Conservation (phyloP, 2,888 invertebrate genomes). For the Cerastis leucographa region DNA sequence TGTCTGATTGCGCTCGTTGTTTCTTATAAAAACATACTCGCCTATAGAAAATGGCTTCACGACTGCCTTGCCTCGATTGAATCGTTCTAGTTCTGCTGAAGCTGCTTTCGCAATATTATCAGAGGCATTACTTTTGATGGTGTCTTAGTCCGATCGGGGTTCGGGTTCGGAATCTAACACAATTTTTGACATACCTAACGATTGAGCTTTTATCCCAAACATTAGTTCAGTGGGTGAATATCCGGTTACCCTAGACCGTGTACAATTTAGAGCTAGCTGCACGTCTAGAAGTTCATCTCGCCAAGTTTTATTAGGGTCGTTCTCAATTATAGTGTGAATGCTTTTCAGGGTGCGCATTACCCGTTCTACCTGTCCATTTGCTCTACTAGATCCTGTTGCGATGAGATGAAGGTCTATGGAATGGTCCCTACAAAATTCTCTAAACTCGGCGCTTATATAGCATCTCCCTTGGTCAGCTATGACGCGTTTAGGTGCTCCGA, state of each 20-base stretch:
- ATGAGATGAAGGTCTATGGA: background rate
- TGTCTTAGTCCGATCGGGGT: background rate
- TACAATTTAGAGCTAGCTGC: background rate
- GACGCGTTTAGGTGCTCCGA: background rate
- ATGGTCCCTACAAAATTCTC: too few species aligned
- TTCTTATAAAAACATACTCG: too few species aligned
- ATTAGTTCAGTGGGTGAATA: background rate
- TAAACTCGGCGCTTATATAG: too few species aligned
- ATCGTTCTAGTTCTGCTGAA: too few species aligned
- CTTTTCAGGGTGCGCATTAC: background rate
- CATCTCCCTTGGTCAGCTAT: too few species aligned
- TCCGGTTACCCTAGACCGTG: background rate
- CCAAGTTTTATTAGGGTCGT: background rate
- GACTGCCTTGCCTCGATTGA: too few species aligned
- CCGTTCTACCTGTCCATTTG: background rate
- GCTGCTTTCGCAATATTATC: too few species aligned
- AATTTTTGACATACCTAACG: background rate
- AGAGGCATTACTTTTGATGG: too few species aligned
- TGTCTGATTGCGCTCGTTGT: too few species aligned
- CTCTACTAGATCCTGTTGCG: background rate
- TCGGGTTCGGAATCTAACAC: background rate
- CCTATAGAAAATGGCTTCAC: too few species aligned
- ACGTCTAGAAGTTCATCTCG: background rate
- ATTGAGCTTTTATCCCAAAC: background rate
- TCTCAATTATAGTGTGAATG: background rate